phyloP scores from a whole-genome alignment of 2,888 invertebrate species.

The Blomia tropicalis region DNA sequence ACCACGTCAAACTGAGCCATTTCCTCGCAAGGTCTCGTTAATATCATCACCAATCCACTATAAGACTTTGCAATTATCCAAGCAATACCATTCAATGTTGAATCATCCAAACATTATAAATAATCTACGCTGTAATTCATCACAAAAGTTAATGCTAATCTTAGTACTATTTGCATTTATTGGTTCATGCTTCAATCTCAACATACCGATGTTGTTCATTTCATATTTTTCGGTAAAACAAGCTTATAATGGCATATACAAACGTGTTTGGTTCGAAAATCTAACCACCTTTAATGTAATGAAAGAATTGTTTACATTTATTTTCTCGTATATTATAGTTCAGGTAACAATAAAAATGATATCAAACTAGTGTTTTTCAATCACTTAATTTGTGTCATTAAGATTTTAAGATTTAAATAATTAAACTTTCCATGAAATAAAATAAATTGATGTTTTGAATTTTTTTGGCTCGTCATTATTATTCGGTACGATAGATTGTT shows the following conservation, averaged over 20 bases:
- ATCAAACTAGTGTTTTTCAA: neutral
- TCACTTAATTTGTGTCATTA: neutral
- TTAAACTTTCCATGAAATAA: too few species aligned
- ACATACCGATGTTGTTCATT: slow-evolving; percentile 9
- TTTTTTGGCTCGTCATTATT: too few species aligned
- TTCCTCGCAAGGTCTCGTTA: slow-evolving; percentile 24
- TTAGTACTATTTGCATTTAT: slow-evolving; percentile 1
- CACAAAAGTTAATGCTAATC: neutral
- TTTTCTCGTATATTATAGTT: slow-evolving; percentile 19
- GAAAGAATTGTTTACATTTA: slow-evolving; percentile 10
- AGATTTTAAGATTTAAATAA: neutral
- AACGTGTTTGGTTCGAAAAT: neutral
- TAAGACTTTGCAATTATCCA: slow-evolving; percentile 18
- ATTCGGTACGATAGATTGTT: neutral
- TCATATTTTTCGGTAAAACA: neutral
- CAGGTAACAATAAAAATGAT: slow-evolving; percentile 2
- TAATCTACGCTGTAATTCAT: neutral
- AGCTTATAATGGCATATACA: neutral
- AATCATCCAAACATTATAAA: neutral
- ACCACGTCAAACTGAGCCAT: neutral
- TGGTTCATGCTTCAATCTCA: neutral
- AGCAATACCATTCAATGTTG: slow-evolving; percentile 17
- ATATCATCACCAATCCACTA: slow-evolving; percentile 24
- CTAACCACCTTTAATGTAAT: neutral
- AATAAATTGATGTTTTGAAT: too few species aligned